A percentile compares a stretch with the other conserved stretches of the same genome.
phyloP scores from a whole-genome alignment of 2,888 invertebrate species.

The Teleogryllus oceanicus region DNA sequence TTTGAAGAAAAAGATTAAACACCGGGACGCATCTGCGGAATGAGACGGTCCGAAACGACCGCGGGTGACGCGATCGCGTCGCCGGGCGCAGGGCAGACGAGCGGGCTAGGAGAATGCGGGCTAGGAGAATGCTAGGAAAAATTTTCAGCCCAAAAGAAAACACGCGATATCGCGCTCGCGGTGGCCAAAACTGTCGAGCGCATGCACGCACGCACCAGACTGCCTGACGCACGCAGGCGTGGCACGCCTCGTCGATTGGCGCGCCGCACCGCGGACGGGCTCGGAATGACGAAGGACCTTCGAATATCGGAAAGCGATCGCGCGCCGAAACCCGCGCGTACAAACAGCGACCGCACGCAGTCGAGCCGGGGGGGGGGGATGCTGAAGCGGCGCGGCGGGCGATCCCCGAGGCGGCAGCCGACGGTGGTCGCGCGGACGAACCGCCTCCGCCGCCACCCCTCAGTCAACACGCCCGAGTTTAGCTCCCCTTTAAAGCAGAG shows the following conservation, averaged over 20 bases:
- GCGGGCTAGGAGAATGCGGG: background rate
- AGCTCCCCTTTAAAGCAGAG: conserved; percentile 4
- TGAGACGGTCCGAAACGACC: too few species aligned
- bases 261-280: background rate
- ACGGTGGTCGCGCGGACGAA: background rate
- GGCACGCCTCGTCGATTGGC: too few species aligned
- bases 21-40: too few species aligned
- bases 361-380: background rate
- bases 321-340: background rate
- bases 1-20: too few species aligned
- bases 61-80: too few species aligned
- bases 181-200: background rate
- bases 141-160: background rate
- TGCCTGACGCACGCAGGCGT: too few species aligned
- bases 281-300: background rate
- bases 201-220: background rate
- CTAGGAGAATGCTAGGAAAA: background rate
- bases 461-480: background rate
- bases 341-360: background rate
- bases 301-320: conserved; percentile 18
- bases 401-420: background rate
- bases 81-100: background rate
- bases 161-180: background rate
- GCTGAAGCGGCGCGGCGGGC: background rate
- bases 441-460: too few species aligned